Percentiles rank a stretch among this genome's conserved stretches.
Evolutionary conservation across 2,888 invertebrate species (phyloP).

Genomic region (Pyrrhia umbra): DNA sequence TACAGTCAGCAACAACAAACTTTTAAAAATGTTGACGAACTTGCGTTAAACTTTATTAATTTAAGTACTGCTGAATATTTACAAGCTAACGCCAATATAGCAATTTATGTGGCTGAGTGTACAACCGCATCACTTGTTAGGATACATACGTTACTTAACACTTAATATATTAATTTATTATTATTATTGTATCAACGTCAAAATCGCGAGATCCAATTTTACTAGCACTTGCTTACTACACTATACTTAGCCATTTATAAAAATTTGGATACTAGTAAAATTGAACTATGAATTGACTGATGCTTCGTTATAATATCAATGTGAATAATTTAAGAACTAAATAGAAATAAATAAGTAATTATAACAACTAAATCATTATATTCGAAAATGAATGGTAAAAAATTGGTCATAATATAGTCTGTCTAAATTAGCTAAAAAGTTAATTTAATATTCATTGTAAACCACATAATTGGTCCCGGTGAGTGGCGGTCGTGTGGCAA

Average conservation of each 20-base stretch:
- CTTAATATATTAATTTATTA: constrained; percentile 85
- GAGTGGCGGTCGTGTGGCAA: constrained; percentile 32
- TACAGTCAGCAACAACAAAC: constrained; percentile 60
- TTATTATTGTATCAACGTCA: constrained; percentile 79
- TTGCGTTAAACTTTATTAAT: constrained; percentile 39
- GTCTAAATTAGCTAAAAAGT: constrained; percentile 29
- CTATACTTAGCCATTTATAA: constrained; percentile 62
- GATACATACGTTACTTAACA: constrained; percentile 83
- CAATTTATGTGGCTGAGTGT: constrained; percentile 69
- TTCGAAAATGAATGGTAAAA: constrained; percentile 40
- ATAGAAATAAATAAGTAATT: constrained; percentile 52
- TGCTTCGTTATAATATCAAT: constrained; percentile 63
- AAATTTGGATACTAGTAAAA: constrained; percentile 77
- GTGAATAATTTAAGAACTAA: constrained; percentile 48
- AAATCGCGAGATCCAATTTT: constrained; percentile 78
- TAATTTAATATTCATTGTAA: constrained; percentile 43
- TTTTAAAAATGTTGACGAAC: constrained; percentile 38
- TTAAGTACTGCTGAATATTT: constrained; percentile 51
- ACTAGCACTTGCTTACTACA: constrained; percentile 70
- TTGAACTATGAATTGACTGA: constrained; percentile 73
- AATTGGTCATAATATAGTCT: constrained; percentile 16
- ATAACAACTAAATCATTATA: constrained; percentile 37
- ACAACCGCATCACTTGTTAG: constrained; percentile 78
- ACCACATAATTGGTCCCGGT: constrained; percentile 46
- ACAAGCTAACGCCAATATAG: constrained; percentile 60